A percentile compares a stretch with the other conserved stretches of the same genome.
phyloP scores from a whole-genome alignment of 2,797 vertebrate species.

The Bryconaethiops microstoma region DNA sequence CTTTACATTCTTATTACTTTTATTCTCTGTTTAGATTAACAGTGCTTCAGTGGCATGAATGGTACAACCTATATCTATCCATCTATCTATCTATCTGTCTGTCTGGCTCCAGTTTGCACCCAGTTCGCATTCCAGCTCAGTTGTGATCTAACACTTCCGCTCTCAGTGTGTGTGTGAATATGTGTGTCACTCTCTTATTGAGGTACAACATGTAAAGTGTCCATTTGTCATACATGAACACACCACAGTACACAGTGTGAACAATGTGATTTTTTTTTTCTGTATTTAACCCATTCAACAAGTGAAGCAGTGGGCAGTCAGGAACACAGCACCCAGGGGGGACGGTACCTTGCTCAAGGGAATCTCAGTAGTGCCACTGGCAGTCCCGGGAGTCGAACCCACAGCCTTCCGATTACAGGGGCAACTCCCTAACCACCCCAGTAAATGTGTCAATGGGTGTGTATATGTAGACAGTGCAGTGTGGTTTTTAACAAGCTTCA shows the following conservation, averaged over 20 bases:
- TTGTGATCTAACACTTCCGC: slow-evolving; percentile 35
- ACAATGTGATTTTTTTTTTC: no score
- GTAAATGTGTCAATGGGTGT: background rate
- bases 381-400: no score
- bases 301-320: no score
- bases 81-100: slow-evolving; percentile 31
- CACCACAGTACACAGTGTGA: no score
- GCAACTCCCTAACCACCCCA: no score
- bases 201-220: background rate
- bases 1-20: background rate
- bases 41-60: background rate
- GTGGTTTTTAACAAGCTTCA: background rate
- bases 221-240: background rate
- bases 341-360: no score
- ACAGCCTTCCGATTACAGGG: no score
- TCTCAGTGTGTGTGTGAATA: slow-evolving; percentile 1
- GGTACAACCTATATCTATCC: background rate
- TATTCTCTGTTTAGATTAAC: background rate
- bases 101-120: slow-evolving; percentile 12
- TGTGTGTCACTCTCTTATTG: background rate
- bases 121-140: slow-evolving; percentile 40
- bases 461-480: background rate
- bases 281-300: no score
- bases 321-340: no score
- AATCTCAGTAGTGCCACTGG: no score